Evolutionary conservation across 2,888 invertebrate species (phyloP), one percentile per base, ranked within the genome.

Genomic region (Scaptomyza reducta): DNA sequence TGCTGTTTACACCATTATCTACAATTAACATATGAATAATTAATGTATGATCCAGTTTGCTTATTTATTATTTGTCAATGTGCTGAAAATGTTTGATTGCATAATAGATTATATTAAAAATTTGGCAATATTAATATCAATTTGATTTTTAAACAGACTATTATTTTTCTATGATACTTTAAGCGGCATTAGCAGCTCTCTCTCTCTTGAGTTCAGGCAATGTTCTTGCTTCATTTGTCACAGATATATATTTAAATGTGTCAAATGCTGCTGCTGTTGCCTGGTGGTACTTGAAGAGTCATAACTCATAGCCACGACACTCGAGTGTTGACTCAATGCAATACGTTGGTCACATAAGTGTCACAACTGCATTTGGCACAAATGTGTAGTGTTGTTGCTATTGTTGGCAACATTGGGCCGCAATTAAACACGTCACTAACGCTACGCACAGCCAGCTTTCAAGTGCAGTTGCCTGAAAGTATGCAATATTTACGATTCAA

Each of bases 331-430:
- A 58, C 70, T 65, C 62, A 58, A 41, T 64, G 70, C 58, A 60
- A 47, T 38, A 16, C 41, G 42, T 41, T 69, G 77, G 79, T 65
- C 72, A 64, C 70, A 82, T 77, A 85, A 85, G 71, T 82, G 82
- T 82, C 79, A 71, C 63, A 72, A 72, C 40, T 40, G 85, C 75
- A 72, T 79, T 83, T 83, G 84, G 75, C 83, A 78, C 63, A 74
- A 22, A 22, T 22, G 22, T 22, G 5, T n/a, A n/a, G n/a, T n/a
- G n/a, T n/a, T n/a, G n/a, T 70, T 72, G 80, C 85, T 72, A 70
- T 70, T 71, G 69, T 71, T 71, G 64, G 56, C 61, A 70, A 58
- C 58, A 50, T 33, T 58, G 56, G 18, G 44, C 66, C 40, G 38
- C 59, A 70, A 70, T 77, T 77, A 79, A 70, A 49, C 60, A 62